Conservation (phyloP, 2,888 invertebrate genomes). For the Callosobruchus maculatus region DNA sequence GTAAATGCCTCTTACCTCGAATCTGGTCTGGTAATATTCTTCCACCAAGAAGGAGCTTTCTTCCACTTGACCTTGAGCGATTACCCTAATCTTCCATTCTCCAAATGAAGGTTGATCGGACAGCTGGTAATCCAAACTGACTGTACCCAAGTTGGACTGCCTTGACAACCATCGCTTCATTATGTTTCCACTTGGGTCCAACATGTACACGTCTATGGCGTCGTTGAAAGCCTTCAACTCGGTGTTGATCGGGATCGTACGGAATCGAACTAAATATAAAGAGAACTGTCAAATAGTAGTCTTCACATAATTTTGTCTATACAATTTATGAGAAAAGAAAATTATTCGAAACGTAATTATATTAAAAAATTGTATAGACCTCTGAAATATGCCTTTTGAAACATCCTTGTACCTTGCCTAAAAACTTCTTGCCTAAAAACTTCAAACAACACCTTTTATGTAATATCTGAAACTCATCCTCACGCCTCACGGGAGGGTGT, state of each 20-base stretch:
- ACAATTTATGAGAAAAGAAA: too few relatives aligned
- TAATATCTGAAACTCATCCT: too few relatives aligned
- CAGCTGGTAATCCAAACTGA: constrained; percentile 85
- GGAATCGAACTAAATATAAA: constrained; percentile 67
- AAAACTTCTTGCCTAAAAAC: too few relatives aligned
- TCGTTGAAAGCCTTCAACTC: constrained; percentile 88
- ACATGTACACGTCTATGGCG: constrained; percentile 87
- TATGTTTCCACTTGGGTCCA: constrained; percentile 84
- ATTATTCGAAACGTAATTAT: too few relatives aligned
- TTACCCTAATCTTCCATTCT: constrained; percentile 85
- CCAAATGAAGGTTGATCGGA: constrained; percentile 92
- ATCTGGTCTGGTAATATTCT: constrained; percentile 92
- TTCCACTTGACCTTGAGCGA: constrained; percentile 85
- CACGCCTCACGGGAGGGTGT: too few relatives aligned
- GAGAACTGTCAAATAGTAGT: too few relatives aligned
- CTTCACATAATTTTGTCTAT: constrained; percentile 1
- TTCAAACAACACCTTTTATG: too few relatives aligned
- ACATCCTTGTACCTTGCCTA: too few relatives aligned
- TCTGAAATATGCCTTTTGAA: too few relatives aligned
- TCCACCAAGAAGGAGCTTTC: constrained; percentile 84
- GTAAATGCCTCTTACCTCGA: constrained; percentile 66
- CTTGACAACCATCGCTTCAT: constrained; percentile 91
- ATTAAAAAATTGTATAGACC: too few relatives aligned
- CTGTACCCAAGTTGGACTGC: constrained; percentile 89
- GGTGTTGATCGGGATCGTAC: constrained; percentile 89